Evolutionary conservation across 2,113 vertebrate genomes (phyloP), one percentile per base, ranked within the genome.

Genomic region (Neodontobutis hainanensis): DNA sequence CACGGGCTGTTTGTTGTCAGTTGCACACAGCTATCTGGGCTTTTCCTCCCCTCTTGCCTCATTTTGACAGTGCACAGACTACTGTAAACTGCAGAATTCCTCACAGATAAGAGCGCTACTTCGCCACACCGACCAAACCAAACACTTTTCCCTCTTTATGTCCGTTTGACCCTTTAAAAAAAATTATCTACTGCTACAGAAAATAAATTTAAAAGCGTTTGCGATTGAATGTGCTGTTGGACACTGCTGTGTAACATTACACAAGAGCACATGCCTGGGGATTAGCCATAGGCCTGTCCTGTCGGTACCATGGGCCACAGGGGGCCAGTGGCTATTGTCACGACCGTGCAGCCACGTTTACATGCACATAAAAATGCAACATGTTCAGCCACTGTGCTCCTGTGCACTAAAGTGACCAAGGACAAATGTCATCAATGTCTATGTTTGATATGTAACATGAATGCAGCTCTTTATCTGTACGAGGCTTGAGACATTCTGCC

Each of bases 171-270:
- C 0, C 44, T 11, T 11, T 11, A 2, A 14, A 27, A 27, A 2
- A 40, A 46, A 46, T 4, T 10, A 14, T 46, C 10, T 46, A 46
- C 44, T 1, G 4, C 44, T 11, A 14, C 8, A 5, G 8, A 46
- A 46, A 9, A 4, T 1, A 46, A 3, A 11, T 6, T 46, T 11
- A 6, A 55, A 61, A 57, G n/a, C 14, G 36, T 49, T 63, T 36
- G 42, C 15, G 42, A 11, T 48, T 44, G 43, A 49, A 65, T 59
- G 0, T 89, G 77, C 55, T 35, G 81, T 82, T 52, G 60, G 84
- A 78, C 88, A 6, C 8, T 43, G 88, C 83, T 91, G 85, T 91
- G 87, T 82, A 90, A 77, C 73, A 68, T 80, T 83, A 83, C 83
- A 72, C 70, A 86, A 83, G 82, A 88, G 84, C 80, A 83, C 80